These are phyloP conservation scores for Beaufortia kweichowensis DNA, from an alignment of 2,113 vertebrate genomes.

Conservation along the genomic window DNA sequence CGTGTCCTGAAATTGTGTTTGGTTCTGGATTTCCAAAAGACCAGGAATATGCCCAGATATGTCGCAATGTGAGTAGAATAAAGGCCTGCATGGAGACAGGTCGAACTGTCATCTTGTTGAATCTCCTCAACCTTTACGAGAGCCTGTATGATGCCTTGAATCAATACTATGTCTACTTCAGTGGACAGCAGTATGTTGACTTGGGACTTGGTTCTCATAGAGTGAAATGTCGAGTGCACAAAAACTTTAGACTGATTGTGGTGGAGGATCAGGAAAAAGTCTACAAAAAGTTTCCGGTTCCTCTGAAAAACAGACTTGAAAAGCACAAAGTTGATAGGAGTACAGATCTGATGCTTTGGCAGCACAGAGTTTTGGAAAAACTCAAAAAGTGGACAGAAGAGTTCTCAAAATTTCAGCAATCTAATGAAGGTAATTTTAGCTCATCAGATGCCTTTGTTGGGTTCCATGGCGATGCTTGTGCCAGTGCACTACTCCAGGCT, in stretches of 20 bases:
- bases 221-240: conserved; percentile 78
- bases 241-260: conserved; percentile 73
- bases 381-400: conserved; percentile 68
- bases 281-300: conserved; percentile 75
- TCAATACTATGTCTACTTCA: conserved; percentile 77
- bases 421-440: conserved; percentile 55
- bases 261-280: conserved; percentile 79
- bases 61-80: conserved; percentile 76
- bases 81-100: conserved; percentile 82
- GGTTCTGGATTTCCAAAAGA: conserved; percentile 81
- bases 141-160: conserved; percentile 80
- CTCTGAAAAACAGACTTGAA: conserved; percentile 78
- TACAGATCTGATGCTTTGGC: conserved; percentile 70
- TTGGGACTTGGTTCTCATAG: conserved; percentile 79
- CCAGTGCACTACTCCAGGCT: conserved; percentile 73
- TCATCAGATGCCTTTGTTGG: conserved; percentile 72
- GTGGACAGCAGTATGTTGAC: conserved; percentile 76
- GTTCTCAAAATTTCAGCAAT: conserved; percentile 51
- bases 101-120: conserved; percentile 75
- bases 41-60: conserved; percentile 78
- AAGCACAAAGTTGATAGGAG: conserved; percentile 78
- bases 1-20: conserved; percentile 75
- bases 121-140: conserved; percentile 80
- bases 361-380: conserved; percentile 64
- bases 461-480: conserved; percentile 74